Conservation (phyloP, 2,113 vertebrate species). For the Axis porcinus region DNA sequence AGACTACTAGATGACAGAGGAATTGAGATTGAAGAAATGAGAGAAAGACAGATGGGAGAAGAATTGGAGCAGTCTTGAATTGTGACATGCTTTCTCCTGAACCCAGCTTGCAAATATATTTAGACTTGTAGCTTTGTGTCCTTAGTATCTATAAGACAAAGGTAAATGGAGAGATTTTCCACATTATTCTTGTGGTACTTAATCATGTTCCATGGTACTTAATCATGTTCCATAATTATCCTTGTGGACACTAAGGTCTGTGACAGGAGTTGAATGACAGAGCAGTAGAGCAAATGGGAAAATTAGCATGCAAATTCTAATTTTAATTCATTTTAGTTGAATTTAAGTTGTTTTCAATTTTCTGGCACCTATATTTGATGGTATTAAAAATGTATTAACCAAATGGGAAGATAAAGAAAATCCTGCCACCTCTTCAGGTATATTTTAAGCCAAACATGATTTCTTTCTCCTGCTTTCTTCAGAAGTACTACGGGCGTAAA, state of each 20-base stretch:
- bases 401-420: neutral
- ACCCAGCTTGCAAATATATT: neutral
- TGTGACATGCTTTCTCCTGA: neutral
- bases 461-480: conserved; percentile 10
- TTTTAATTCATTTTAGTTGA: conserved; percentile 12
- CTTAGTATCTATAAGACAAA: neutral
- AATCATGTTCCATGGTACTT: neutral
- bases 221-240: neutral
- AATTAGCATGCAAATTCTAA: neutral
- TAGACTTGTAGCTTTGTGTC: neutral
- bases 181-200: neutral
- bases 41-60: neutral
- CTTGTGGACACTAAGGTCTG: neutral
- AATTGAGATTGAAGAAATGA: neutral
- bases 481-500: conserved; percentile 99
- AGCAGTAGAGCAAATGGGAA: neutral
- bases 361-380: neutral
- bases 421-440: neutral
- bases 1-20: neutral
- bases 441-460: neutral
- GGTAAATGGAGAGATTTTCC: neutral
- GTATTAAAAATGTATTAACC: neutral
- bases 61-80: neutral
- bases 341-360: neutral
- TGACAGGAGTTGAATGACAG: neutral